phyloP scores from a whole-genome alignment of 2,888 invertebrate species.

The Pseudeuparius sepicola region DNA sequence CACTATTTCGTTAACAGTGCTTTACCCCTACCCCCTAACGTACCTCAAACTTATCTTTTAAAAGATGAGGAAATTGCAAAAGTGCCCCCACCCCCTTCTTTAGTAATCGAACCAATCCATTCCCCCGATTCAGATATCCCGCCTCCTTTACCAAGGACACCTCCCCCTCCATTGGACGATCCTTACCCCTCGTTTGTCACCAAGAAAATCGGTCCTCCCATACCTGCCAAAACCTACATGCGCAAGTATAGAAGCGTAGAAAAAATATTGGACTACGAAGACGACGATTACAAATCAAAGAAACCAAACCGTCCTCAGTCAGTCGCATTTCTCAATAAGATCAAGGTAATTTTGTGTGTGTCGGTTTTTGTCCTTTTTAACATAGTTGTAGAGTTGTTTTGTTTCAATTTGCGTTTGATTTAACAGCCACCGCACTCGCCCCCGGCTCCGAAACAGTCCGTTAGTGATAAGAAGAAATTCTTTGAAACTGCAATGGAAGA shows the following conservation, averaged over 20 bases:
- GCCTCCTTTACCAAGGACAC: slow-evolving; percentile 25
- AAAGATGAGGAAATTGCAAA: slow-evolving; percentile 23
- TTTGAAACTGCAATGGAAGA: slow-evolving; percentile 95
- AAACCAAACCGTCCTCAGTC: slow-evolving; percentile 9
- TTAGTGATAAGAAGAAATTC: slow-evolving; percentile 88
- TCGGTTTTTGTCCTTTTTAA: slow-evolving; percentile 11
- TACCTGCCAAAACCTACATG: slow-evolving; percentile 23
- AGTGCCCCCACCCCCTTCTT: slow-evolving; percentile 26
- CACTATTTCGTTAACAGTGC: slow-evolving; percentile 11
- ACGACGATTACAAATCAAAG: slow-evolving; percentile 13
- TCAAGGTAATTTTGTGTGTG: slow-evolving; percentile 3
- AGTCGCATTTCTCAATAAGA: slow-evolving; percentile 2
- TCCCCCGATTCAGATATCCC: slow-evolving; percentile 14
- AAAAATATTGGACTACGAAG: slow-evolving; percentile 22
- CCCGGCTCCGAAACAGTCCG: slow-evolving; percentile 71
- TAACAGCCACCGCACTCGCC: slow-evolving; percentile 52
- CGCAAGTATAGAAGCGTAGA: slow-evolving; percentile 24
- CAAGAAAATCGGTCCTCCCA: slow-evolving; percentile 24
- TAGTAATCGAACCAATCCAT: slow-evolving; percentile 18
- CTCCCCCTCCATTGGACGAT: slow-evolving; percentile 22
- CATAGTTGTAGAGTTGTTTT: too few relatives aligned
- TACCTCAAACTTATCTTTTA: too few relatives aligned
- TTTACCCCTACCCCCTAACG: slow-evolving; percentile 12
- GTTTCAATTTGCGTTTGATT: too few relatives aligned
- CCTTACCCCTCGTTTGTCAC: too few relatives aligned